These are phyloP conservation scores for Petrocephalus schoutedeni DNA, from an alignment of 2,797 vertebrate genomes.

Conservation along the genomic window DNA sequence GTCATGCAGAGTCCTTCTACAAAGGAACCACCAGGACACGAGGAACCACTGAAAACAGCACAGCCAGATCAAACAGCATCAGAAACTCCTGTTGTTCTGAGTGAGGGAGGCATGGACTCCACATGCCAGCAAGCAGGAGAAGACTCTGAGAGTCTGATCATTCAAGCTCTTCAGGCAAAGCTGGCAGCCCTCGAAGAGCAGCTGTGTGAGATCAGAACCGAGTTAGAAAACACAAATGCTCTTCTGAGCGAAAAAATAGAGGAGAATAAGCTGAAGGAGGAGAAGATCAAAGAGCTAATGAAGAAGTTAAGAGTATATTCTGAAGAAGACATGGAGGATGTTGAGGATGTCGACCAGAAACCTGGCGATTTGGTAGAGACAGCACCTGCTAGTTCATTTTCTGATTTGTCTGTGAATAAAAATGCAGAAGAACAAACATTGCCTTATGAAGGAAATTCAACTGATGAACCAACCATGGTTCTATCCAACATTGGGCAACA, in stretches of 20 bases:
- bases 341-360: not conserved
- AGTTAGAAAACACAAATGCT: constrained; percentile 66
- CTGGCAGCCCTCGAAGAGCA: constrained; percentile 68
- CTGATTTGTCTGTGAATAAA: constrained; percentile 56
- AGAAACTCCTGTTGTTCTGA: constrained; percentile 33
- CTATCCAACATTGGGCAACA: not conserved
- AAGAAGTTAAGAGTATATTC: constrained; percentile 57
- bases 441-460: constrained; percentile 57
- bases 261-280: constrained; percentile 74
- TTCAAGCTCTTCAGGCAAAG: constrained; percentile 66
- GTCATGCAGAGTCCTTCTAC: not conserved
- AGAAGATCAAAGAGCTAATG: constrained; percentile 71
- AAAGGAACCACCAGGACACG: not conserved
- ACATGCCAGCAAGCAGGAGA: constrained; percentile 8
- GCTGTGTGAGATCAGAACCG: constrained; percentile 68
- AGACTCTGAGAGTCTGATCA: constrained; percentile 7
- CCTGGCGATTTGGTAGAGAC: not conserved
- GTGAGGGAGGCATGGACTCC: constrained; percentile 16
- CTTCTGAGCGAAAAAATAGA: constrained; percentile 71
- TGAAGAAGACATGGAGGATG: constrained; percentile 11
- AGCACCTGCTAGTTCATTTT: constrained; percentile 11
- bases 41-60: constrained; percentile 23
- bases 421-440: constrained; percentile 39
- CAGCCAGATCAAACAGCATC: constrained; percentile 33
- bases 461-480: constrained; percentile 34